A percentile compares a stretch with the other conserved stretches of the same genome.
Conservation (phyloP, 2,113 vertebrate genomes). For the Geococcyx californianus region DNA sequence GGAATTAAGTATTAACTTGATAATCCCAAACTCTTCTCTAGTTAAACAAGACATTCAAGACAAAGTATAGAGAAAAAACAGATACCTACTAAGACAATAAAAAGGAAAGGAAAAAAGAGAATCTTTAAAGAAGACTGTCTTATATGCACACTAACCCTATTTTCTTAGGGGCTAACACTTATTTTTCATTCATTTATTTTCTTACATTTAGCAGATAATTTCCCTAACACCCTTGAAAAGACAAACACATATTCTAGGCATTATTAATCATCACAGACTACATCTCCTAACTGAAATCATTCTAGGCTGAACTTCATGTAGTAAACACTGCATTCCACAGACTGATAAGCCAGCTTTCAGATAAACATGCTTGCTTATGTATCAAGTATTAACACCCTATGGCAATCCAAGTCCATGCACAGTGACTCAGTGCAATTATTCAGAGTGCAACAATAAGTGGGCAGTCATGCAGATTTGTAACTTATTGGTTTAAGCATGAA, state of each 20-base stretch:
- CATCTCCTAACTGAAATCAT: not conserved
- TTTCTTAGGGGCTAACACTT: not conserved
- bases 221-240: not conserved
- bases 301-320: not conserved
- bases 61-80: not conserved
- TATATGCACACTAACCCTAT: not conserved
- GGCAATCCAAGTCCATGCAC: conserved; percentile 13
- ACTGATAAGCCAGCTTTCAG: conserved; percentile 3
- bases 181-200: not conserved
- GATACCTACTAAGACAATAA: not conserved
- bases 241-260: not conserved
- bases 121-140: not conserved
- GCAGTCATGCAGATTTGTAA: conserved; percentile 61
- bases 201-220: not conserved
- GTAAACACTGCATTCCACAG: conserved; percentile 14
- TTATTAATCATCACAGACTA: not conserved
- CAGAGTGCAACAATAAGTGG: conserved; percentile 28
- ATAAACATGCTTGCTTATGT: conserved; percentile 47
- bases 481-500: conserved; percentile 60
- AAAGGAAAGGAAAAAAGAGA: not conserved
- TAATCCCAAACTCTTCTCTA: not conserved
- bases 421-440: conserved; percentile 64
- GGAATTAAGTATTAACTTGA: not conserved
- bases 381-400: conserved; percentile 52
- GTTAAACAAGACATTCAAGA: not conserved